Conservation (phyloP, 2,113 vertebrate species). For the Anser brachyrhynchus region DNA sequence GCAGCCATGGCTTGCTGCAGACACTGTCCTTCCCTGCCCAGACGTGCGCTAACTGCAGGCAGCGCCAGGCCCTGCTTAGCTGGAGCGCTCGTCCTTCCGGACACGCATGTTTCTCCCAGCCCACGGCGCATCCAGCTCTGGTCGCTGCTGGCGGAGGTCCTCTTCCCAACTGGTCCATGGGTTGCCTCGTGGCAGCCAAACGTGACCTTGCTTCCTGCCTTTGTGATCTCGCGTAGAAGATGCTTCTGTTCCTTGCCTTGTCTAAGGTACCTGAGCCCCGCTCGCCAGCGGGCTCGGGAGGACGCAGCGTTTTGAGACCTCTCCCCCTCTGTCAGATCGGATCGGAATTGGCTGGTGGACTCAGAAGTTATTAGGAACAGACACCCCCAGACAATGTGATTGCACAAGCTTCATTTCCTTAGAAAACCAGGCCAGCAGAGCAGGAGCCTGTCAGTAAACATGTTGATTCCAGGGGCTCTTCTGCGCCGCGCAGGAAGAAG, state of each 20-base stretch:
- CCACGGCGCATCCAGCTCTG: background rate
- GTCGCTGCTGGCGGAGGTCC: background rate
- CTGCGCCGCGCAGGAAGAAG: background rate
- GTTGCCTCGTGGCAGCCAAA: background rate
- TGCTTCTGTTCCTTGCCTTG: background rate
- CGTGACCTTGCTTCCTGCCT: background rate
- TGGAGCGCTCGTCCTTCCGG: background rate
- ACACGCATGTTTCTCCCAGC: background rate
- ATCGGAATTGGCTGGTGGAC: constrained; percentile 62
- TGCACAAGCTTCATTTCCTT: constrained; percentile 71
- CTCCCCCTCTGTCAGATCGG: background rate
- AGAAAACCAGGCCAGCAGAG: constrained; percentile 59
- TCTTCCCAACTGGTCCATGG: background rate
- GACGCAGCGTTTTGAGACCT: background rate
- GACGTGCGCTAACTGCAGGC: background rate
- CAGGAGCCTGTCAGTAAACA: constrained; percentile 68
- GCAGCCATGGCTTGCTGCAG: background rate
- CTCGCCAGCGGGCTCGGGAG: background rate
- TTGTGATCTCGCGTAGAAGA: fast-evolving
- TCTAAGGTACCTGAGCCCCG: background rate
- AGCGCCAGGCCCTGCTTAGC: background rate
- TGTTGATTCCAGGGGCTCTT: constrained; percentile 61
- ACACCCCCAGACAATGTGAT: constrained; percentile 71
- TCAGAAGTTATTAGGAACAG: constrained; percentile 68
- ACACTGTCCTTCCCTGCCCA: background rate